Conservation (phyloP, 2,888 invertebrate genomes). For the Adelphocoris suturalis region DNA sequence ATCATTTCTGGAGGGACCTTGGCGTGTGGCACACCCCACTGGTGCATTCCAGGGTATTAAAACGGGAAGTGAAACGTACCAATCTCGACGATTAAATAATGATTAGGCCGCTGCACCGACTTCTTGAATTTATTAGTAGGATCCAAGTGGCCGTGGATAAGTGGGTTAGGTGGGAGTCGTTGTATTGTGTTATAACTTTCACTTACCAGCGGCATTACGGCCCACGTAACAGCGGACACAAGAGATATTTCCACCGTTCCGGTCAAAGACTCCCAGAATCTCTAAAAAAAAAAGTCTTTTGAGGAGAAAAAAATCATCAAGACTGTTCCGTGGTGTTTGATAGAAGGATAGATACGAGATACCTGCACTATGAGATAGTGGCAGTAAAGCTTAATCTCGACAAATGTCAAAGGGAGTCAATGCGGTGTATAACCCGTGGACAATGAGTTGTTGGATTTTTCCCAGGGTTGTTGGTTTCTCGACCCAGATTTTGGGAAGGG, state of each 20-base stretch:
- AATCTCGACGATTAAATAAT: too few species aligned
- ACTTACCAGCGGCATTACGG: slow-evolving; percentile 61
- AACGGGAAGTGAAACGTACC: too few species aligned
- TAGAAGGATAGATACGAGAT: too few species aligned
- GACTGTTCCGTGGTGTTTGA: background rate
- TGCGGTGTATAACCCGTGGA: slow-evolving; percentile 22
- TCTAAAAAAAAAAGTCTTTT: background rate
- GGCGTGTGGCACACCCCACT: too few species aligned
- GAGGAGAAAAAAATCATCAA: slow-evolving; percentile 13
- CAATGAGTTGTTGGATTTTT: slow-evolving; percentile 4
- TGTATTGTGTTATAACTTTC: slow-evolving; percentile 59
- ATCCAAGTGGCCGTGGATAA: background rate
- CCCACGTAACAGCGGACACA: slow-evolving; percentile 44
- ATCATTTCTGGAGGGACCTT: too few species aligned
- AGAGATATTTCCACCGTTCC: slow-evolving; percentile 57
- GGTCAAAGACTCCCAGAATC: slow-evolving; percentile 46
- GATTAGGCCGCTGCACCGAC: background rate
- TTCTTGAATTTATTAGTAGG: background rate
- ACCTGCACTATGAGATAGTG: slow-evolving; percentile 1
- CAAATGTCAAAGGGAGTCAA: slow-evolving; percentile 10
- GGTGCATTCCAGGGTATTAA: too few species aligned
- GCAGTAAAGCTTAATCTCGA: slow-evolving; percentile 10
- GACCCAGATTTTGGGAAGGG: slow-evolving; percentile 7
- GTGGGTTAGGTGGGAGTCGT: background rate
- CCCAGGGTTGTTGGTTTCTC: slow-evolving; percentile 6